Conservation (phyloP, 1,140 invertebrate genomes). For the Aporrectodea caliginosa region DNA sequence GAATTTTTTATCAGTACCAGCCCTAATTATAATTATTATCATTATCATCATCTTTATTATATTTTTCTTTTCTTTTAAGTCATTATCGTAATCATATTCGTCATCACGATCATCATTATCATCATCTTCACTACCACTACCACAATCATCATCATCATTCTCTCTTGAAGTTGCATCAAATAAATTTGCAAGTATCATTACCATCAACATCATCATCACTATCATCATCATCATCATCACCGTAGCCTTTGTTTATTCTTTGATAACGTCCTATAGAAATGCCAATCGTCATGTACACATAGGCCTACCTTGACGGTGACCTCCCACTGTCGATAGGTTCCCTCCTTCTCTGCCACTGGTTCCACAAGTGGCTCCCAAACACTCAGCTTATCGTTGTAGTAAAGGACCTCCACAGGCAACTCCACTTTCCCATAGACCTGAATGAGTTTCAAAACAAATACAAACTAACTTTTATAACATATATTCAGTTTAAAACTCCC, state of each 20-base stretch:
- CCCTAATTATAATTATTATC: not conserved
- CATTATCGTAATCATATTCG: not conserved
- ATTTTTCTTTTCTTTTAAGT: too few relatives aligned
- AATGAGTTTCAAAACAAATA: too few relatives aligned
- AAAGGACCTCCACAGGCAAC: constrained; percentile 76
- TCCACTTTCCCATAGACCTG: constrained; percentile 41
- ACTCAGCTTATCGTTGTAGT: constrained; percentile 85
- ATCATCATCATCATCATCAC: not conserved
- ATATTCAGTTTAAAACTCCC: too few relatives aligned
- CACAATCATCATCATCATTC: not conserved
- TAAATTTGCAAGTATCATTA: too few relatives aligned
- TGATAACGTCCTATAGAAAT: too few relatives aligned
- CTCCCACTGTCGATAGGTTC: constrained; percentile 72
- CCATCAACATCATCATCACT: not conserved
- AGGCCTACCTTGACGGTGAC: constrained; percentile 70
- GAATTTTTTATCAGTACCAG: too few relatives aligned
- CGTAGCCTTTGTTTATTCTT: too few relatives aligned
- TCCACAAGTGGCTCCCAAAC: constrained; percentile 97
- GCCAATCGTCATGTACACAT: too few relatives aligned
- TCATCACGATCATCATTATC: not conserved
- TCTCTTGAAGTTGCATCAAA: too few relatives aligned
- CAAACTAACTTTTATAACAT: too few relatives aligned
- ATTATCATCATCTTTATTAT: not conserved
- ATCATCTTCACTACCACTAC: not conserved
- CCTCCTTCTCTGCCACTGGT: constrained; percentile 67